These are phyloP conservation scores for Monochamus alternatus DNA, from an alignment of 2,888 invertebrate species.

Conservation along the genomic window DNA sequence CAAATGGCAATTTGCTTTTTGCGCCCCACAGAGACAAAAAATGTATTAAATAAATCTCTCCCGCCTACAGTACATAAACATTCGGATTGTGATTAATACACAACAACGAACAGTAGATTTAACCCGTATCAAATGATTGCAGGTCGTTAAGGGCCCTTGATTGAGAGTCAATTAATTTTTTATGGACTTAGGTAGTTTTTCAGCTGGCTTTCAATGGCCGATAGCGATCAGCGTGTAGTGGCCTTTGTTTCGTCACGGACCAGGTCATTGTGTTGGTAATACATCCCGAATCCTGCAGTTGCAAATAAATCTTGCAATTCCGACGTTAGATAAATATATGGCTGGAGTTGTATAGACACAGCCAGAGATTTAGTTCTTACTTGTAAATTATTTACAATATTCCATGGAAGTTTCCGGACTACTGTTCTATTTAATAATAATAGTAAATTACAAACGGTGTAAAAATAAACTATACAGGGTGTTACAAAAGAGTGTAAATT, in stretches of 20 bases:
- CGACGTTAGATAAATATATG: conserved; percentile 43
- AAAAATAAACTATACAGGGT: too few relatives aligned
- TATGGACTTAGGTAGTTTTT: conserved; percentile 14
- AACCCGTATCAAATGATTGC: conserved; percentile 2
- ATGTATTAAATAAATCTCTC: background rate
- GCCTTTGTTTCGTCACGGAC: conserved; percentile 13
- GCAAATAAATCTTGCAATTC: conserved; percentile 42
- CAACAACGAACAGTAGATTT: conserved; percentile 5
- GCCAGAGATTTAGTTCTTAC: background rate
- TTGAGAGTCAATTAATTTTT: conserved; percentile 24
- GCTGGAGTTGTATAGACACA: background rate
- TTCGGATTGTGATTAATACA: conserved; percentile 7
- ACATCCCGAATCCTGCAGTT: conserved; percentile 29
- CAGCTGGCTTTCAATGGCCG: conserved; percentile 10
- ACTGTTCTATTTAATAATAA: too few relatives aligned
- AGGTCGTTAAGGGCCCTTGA: conserved; percentile 16
- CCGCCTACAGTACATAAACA: background rate
- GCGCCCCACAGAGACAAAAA: background rate
- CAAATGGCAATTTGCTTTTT: background rate
- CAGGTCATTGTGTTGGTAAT: conserved; percentile 19
- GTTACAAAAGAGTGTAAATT: too few relatives aligned
- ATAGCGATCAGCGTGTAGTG: conserved; percentile 3
- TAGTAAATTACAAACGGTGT: too few relatives aligned
- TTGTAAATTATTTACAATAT: background rate
- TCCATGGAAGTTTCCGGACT: too few relatives aligned